phyloP scores from a whole-genome alignment of 2,797 vertebrate genomes.

The Leontopithecus rosalia region DNA sequence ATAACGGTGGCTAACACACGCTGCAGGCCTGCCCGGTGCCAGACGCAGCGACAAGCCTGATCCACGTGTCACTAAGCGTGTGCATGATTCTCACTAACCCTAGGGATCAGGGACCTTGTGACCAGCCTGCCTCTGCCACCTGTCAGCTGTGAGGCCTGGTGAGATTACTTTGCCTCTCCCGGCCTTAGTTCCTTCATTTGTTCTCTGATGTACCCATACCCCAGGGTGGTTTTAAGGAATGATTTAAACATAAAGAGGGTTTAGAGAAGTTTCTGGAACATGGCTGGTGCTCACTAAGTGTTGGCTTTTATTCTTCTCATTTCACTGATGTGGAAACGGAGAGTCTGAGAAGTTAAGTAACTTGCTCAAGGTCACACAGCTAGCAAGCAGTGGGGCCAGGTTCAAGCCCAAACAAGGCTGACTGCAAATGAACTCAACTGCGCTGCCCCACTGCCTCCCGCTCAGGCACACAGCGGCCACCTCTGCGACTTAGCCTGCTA shows the following conservation, averaged over 20 bases:
- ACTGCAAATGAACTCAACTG: neutral
- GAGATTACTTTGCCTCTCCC: neutral
- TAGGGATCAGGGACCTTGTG: neutral
- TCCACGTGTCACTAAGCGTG: rapidly evolving
- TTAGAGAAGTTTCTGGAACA: neutral
- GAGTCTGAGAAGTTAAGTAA: neutral
- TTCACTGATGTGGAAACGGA: neutral
- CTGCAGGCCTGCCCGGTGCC: too few species aligned
- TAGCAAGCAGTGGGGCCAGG: neutral
- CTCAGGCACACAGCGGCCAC: rapidly evolving
- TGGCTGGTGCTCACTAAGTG: neutral
- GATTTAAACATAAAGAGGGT: neutral
- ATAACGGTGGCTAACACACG: neutral
- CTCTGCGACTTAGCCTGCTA: neutral
- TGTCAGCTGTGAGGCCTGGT: neutral
- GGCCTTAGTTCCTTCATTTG: neutral
- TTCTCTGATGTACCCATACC: neutral
- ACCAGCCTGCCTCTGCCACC: neutral
- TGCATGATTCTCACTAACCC: neutral
- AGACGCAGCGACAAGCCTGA: rapidly evolving
- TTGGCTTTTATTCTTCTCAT: neutral
- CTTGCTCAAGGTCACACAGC: neutral
- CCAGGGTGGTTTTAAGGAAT: neutral
- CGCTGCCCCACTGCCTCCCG: neutral
- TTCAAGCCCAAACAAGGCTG: neutral